Evolutionary conservation across 2,888 invertebrate species (phyloP).

Genomic region (Lacanobia oleracea): DNA sequence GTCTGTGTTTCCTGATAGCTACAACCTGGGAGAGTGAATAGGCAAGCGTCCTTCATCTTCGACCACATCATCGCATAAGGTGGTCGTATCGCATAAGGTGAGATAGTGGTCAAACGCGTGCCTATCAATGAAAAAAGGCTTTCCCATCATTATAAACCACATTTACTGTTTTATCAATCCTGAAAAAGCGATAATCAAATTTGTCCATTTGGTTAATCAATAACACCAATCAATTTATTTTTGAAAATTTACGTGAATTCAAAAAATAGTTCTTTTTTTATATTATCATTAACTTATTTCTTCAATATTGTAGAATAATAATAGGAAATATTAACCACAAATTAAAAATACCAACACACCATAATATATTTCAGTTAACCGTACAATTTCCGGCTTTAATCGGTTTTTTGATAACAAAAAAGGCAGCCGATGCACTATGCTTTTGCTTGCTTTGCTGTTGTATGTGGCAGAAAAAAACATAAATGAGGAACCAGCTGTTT

Average conservation of each 20-base stretch:
- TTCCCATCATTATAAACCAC: neutral
- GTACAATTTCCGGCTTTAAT: slow-evolving; percentile 30
- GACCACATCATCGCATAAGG: too few species aligned
- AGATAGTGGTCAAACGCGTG: too few species aligned
- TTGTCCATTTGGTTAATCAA: neutral
- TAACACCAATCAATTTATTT: too few species aligned
- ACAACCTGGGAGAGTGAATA: too few species aligned
- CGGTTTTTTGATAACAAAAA: slow-evolving; percentile 50
- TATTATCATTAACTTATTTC: too few species aligned
- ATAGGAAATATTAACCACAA: neutral
- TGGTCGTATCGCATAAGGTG: too few species aligned
- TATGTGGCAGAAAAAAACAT: slow-evolving; percentile 75
- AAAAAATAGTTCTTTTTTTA: too few species aligned
- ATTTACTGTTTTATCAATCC: neutral
- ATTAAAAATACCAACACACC: neutral
- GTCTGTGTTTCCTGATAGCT: too few species aligned
- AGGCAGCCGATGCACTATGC: slow-evolving; percentile 46
- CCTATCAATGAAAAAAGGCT: too few species aligned
- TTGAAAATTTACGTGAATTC: too few species aligned
- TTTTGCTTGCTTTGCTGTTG: slow-evolving; percentile 49
- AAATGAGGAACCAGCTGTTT: slow-evolving; percentile 88
- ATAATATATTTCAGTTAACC: slow-evolving; percentile 22
- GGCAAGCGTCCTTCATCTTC: too few species aligned
- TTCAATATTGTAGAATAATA: neutral
- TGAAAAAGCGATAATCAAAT: neutral